A percentile compares a stretch with the other conserved stretches of the same genome.
These are phyloP conservation scores for Rhinophrynus dorsalis DNA, from an alignment of 2,797 vertebrate genomes.

Conservation along the genomic window DNA sequence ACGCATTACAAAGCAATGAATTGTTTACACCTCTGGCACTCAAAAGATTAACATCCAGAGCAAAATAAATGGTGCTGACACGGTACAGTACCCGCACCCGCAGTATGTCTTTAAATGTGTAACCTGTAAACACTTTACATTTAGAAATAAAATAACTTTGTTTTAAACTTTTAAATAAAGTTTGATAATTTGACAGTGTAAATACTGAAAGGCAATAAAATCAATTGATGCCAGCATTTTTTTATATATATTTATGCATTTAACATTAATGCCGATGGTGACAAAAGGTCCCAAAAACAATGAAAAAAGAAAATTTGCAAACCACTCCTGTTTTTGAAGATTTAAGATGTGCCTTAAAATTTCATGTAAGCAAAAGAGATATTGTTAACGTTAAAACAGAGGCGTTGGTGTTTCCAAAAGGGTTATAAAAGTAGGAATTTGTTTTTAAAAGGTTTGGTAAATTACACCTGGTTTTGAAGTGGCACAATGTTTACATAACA, in stretches of 20 bases:
- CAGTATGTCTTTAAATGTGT: conserved; percentile 1
- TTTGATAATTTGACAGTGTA: neutral
- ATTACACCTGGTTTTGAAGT: conserved; percentile 87
- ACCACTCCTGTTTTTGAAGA: conserved; percentile 22
- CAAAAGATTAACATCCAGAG: no score
- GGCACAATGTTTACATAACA: conserved; percentile 92
- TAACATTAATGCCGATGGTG: conserved; percentile 11
- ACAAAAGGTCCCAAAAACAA: conserved; percentile 1
- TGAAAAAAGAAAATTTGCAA: conserved; percentile 9
- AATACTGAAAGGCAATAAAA: conserved; percentile 6
- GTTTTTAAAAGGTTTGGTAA: conserved; percentile 81
- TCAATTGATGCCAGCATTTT: neutral
- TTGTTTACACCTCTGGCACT: no score
- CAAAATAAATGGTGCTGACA: no score
- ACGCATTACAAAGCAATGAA: no score
- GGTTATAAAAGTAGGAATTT: conserved; percentile 95
- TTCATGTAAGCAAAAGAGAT: conserved; percentile 36
- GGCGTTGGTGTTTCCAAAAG: conserved; percentile 59
- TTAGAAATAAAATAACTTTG: neutral
- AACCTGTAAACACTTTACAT: conserved; percentile 10
- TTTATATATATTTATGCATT: neutral
- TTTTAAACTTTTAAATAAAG: conserved; percentile 11
- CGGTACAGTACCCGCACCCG: no score
- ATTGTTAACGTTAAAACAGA: conserved; percentile 14
- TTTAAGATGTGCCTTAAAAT: conserved; percentile 15